Evolutionary conservation across 2,113 vertebrate species (phyloP).

Genomic region (Cacatua alba): DNA sequence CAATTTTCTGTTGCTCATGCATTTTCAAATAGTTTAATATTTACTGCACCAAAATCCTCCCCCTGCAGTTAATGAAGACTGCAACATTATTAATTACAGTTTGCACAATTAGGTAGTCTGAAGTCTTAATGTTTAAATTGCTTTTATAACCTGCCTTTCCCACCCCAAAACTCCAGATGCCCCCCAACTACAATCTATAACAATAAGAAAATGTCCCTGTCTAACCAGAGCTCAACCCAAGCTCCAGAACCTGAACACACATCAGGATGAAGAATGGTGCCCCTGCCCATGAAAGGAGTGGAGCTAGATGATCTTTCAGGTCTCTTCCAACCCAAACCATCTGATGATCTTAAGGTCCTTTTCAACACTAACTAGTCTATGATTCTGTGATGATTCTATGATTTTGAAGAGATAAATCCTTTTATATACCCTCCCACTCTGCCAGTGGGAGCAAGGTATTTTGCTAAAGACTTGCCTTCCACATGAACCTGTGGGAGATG

Average conservation of each 20-base stretch:
- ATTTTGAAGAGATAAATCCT: neutral
- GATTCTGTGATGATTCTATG: neutral
- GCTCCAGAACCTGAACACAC: neutral
- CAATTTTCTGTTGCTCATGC: neutral
- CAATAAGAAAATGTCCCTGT: neutral
- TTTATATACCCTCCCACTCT: neutral
- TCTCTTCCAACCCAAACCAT: neutral
- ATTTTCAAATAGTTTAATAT: neutral
- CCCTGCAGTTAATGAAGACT: neutral
- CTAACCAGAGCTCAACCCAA: neutral
- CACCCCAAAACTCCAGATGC: neutral
- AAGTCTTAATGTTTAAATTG: neutral
- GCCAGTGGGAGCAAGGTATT: neutral
- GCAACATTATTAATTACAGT: neutral
- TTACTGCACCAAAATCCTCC: neutral
- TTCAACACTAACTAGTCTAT: neutral
- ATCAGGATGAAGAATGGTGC: neutral
- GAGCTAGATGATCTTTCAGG: accelerated
- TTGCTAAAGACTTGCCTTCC: neutral
- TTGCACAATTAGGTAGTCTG: neutral
- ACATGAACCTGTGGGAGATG: neutral
- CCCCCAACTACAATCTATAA: neutral
- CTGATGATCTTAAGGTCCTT: neutral
- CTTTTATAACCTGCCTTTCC: neutral
- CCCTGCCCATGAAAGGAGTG: accelerated